Conservation (phyloP, 2,113 vertebrate genomes). For the Hucho hucho region DNA sequence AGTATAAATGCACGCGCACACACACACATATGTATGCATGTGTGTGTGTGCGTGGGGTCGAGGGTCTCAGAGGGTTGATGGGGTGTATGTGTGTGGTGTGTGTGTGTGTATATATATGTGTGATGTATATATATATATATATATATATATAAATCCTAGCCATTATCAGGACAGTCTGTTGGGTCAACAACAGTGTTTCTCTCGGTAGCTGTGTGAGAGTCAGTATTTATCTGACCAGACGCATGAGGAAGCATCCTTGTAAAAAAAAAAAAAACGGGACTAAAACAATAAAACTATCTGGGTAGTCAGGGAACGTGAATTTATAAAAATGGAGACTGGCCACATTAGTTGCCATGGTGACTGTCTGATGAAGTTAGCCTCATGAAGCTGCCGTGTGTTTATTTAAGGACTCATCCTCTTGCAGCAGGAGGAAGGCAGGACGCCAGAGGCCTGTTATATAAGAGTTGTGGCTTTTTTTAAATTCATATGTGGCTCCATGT, state of each 20-base stretch:
- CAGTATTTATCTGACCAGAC: conserved; percentile 8
- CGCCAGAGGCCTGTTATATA: not conserved
- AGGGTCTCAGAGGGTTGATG: too few species aligned
- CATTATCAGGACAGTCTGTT: not conserved
- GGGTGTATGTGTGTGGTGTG: too few species aligned
- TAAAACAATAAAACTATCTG: conserved; percentile 39
- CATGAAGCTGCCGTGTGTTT: conserved; percentile 19
- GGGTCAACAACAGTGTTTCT: not conserved
- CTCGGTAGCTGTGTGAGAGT: conserved; percentile 5
- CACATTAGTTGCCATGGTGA: conserved; percentile 61
- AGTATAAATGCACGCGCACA: too few species aligned
- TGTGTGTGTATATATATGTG: too few species aligned
- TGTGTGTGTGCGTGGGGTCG: too few species aligned
- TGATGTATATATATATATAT: too few species aligned
- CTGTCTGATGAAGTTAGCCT: conserved; percentile 49
- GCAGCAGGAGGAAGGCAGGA: not conserved
- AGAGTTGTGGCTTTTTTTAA: too few species aligned
- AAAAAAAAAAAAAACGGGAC: conserved; percentile 20
- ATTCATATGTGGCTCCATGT: not conserved
- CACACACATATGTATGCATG: too few species aligned
- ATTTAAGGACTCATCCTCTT: conserved; percentile 30
- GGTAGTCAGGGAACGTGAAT: conserved; percentile 28
- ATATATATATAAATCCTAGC: too few species aligned
- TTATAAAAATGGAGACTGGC: conserved; percentile 25
- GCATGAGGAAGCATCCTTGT: conserved; percentile 19